Conservation (phyloP, 1,140 invertebrate genomes). For the Drosophila fuyamai region DNA sequence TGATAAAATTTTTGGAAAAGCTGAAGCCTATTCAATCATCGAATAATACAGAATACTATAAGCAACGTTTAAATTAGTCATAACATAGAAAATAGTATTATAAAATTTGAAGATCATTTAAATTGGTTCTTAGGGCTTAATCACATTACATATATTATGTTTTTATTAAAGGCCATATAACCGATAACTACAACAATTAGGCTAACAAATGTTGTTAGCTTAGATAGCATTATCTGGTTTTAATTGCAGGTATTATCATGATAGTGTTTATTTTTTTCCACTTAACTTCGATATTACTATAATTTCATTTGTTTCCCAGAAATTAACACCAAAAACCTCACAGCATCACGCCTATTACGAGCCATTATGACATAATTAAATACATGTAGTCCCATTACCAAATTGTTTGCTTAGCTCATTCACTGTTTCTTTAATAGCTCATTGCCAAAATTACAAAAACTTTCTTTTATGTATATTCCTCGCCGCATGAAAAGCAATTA, state of each 20-base stretch:
- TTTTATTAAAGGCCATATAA: too few species aligned
- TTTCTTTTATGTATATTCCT: slow-evolving; percentile 76
- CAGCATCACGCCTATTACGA: slow-evolving; percentile 35
- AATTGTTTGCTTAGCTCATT: slow-evolving; percentile 47
- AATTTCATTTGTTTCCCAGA: neutral
- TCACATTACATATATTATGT: too few species aligned
- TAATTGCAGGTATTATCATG: too few species aligned
- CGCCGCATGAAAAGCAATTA: slow-evolving; percentile 55
- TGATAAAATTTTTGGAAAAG: neutral
- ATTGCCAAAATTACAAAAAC: slow-evolving; percentile 48
- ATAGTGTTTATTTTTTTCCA: too few species aligned
- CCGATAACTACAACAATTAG: too few species aligned
- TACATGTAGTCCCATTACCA: slow-evolving; percentile 47
- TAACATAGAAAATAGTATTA: too few species aligned
- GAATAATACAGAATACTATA: neutral
- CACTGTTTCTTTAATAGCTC: slow-evolving; percentile 18
- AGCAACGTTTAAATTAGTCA: too few species aligned
- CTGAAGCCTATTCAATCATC: too few species aligned
- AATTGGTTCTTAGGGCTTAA: too few species aligned
- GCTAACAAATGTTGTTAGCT: too few species aligned
- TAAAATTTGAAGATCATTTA: too few species aligned
- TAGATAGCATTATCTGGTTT: too few species aligned
- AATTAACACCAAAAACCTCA: slow-evolving; percentile 8
- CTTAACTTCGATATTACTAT: neutral
- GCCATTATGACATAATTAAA: slow-evolving; percentile 64